Base-by-base conservation (phyloP, 2,113 vertebrate species). In the Paramormyrops kingsleyae region DNA sequence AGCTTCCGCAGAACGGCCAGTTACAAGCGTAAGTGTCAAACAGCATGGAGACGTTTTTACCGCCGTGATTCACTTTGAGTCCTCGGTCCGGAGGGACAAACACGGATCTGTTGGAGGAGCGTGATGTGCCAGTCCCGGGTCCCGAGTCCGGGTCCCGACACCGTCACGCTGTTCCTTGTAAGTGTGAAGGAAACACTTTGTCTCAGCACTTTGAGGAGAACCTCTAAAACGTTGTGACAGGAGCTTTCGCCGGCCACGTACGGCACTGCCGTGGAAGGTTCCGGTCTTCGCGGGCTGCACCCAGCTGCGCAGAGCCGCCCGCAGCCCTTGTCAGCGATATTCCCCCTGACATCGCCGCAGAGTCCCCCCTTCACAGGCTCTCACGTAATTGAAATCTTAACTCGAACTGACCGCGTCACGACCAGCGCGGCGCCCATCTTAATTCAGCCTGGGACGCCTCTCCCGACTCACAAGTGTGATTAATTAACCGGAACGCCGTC, bases 401-500 rank as follows among this genome's bases (percentile, higher is more conserved):
- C 87, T 53, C 4, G 31, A n/a, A 39, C 88, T 52, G 88, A 50
- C 66, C 27, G 70, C 13, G 2, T 39, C 27, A 42, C 17, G 27
- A 2, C 42, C 2, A 10, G 27, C 12, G 21, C 2, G 21, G 24
- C 27, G 7, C 42, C 62, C 47, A 46, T 49, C 46, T 89, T 80
- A 49, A 88, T 84, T 46, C 80, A 46, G 9, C 12, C n/a, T 39
- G 59, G 83, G 49, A 7, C 9, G 15, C 47, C 56, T 86, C 53
- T 90, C 52, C 17, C 70, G 12, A 90, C 77, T 59, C 80, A 50
- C 42, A 59, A 62, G 77, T 62, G 31, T 87, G 87, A 46, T 83
- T 88, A 88, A 90, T 90, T 59, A 83, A 90, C 56, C 15, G 46
- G 44, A 90, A 70, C 62, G 10, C 53, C 10, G 86, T 88, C 19